A percentile compares a stretch with the other conserved stretches of the same genome.
Conservation (phyloP, 1,140 invertebrate species). For the Liolophura sinensis region DNA sequence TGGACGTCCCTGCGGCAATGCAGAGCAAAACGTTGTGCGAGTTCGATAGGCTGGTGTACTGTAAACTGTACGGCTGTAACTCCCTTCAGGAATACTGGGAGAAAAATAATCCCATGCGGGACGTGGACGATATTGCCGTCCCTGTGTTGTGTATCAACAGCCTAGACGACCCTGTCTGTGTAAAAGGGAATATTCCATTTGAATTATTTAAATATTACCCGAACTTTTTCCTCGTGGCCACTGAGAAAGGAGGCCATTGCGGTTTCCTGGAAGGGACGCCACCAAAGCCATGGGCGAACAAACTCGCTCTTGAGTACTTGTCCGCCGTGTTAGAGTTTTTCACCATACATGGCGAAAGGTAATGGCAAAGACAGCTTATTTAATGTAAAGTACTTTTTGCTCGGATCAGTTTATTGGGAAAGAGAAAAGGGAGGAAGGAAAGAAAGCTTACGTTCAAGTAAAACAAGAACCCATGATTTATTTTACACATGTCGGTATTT, state of each 20-base stretch:
- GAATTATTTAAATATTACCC: conserved; percentile 48
- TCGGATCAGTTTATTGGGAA: no score
- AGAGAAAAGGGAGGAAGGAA: no score
- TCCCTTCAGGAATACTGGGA: conserved; percentile 48
- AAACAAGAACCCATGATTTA: no score
- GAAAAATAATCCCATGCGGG: conserved; percentile 44
- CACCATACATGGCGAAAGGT: no score
- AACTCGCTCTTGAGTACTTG: conserved; percentile 34
- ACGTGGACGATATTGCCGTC: conserved; percentile 48
- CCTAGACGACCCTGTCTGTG: conserved; percentile 45
- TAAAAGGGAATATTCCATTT: conserved; percentile 36
- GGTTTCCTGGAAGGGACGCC: conserved; percentile 39
- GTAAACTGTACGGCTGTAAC: conserved; percentile 30
- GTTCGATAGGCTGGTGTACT: conserved; percentile 35
- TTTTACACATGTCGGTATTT: no score
- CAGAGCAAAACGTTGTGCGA: conserved; percentile 23
- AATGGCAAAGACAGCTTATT: no score
- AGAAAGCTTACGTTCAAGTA: no score
- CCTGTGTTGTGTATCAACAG: conserved; percentile 48
- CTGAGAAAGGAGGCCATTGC: conserved; percentile 45
- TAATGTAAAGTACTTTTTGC: no score
- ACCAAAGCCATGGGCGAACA: conserved; percentile 31
- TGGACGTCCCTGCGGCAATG: conserved; percentile 28
- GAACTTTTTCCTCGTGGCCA: conserved; percentile 43
- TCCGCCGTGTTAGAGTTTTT: conserved; percentile 33